Percentiles rank a stretch among this genome's conserved stretches.
These are phyloP conservation scores for Chymomyza caudatula DNA, from an alignment of 2,888 invertebrate species.

Conservation along the genomic window DNA sequence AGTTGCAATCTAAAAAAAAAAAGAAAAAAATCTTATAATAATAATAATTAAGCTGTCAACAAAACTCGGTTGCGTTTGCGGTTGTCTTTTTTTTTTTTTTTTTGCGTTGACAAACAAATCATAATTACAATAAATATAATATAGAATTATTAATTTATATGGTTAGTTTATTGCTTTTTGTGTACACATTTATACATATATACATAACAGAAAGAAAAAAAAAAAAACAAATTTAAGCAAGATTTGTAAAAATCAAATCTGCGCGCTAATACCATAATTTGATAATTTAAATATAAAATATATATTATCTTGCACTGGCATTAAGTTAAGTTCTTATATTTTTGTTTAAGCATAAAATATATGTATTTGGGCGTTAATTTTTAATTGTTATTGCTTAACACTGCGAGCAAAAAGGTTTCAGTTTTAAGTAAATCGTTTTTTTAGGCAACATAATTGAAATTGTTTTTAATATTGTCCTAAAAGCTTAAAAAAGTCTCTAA, in stretches of 20 bases:
- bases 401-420: too few relatives aligned
- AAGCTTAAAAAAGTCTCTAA: slow-evolving; percentile 49
- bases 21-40: slow-evolving; percentile 35
- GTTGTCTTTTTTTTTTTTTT: too few relatives aligned
- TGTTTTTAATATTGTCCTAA: slow-evolving; percentile 59
- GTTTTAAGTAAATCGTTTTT: too few relatives aligned
- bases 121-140: too few relatives aligned
- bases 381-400: too few relatives aligned
- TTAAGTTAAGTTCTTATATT: slow-evolving; percentile 22
- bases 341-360: slow-evolving; percentile 19
- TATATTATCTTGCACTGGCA: background rate
- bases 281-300: background rate
- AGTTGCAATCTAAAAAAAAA: slow-evolving; percentile 11
- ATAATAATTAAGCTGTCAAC: slow-evolving; percentile 18
- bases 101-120: slow-evolving; percentile 1
- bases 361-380: slow-evolving; percentile 19
- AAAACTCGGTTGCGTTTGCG: too few relatives aligned
- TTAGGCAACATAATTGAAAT: slow-evolving; percentile 2
- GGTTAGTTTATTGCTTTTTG: slow-evolving; percentile 9
- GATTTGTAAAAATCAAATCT: slow-evolving; percentile 65
- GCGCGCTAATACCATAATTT: slow-evolving; percentile 46
- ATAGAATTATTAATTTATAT: too few relatives aligned
- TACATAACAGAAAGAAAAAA: slow-evolving; percentile 20
- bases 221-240: slow-evolving; percentile 33
- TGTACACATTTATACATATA: slow-evolving; percentile 11